Conservation (phyloP, 2,888 invertebrate species). For the Spilosoma lubricipeda region DNA sequence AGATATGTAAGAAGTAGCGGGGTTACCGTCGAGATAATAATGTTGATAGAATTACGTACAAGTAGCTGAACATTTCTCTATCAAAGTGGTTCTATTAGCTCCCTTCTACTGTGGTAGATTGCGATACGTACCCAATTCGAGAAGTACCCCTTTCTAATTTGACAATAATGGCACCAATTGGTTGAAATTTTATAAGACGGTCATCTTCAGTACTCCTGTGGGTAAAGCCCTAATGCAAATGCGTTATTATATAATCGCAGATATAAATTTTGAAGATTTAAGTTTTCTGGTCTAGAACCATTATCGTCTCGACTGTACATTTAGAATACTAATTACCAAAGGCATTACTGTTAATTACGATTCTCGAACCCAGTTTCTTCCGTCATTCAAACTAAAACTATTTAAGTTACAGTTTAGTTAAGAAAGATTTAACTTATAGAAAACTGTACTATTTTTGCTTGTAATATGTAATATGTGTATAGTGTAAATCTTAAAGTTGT, state of each 20-base stretch:
- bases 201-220: not conserved
- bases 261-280: not conserved
- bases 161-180: constrained; percentile 4
- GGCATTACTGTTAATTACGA: not conserved
- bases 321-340: not conserved
- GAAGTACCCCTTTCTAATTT: constrained; percentile 1
- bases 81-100: not conserved
- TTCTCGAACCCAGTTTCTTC: not conserved
- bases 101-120: not conserved
- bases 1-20: not conserved
- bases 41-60: not conserved
- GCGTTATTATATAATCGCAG: not conserved
- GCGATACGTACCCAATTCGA: not conserved
- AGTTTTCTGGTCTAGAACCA: not conserved
- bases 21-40: not conserved
- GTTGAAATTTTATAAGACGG: constrained; percentile 2
- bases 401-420: not conserved
- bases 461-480: too few relatives aligned
- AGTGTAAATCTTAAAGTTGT: not conserved
- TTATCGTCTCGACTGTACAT: not conserved
- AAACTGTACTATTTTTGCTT: not conserved
- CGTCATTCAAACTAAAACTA: not conserved
- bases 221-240: constrained; percentile 4
- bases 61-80: not conserved
- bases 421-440: not conserved